Conservation (phyloP, 2,797 vertebrate species). For the Hypotaenidia philippensis region DNA sequence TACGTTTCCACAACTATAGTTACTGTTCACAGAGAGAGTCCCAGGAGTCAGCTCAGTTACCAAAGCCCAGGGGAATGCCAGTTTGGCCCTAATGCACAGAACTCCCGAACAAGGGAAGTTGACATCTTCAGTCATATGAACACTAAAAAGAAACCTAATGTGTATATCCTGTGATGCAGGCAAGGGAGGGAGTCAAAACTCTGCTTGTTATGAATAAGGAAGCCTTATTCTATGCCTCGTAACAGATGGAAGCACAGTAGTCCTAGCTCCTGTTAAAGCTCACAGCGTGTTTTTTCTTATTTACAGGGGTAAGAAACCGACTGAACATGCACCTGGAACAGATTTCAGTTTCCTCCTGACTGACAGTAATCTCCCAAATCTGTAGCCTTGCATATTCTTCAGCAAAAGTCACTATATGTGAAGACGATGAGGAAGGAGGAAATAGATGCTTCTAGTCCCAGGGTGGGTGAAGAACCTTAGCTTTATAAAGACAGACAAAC, state of each 20-base stretch:
- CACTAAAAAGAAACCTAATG: background rate
- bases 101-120: background rate
- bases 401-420: background rate
- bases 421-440: background rate
- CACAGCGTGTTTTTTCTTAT: conserved; percentile 23
- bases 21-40: background rate
- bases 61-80: background rate
- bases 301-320: conserved; percentile 81
- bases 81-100: background rate
- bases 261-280: background rate
- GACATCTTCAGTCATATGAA: background rate
- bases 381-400: conserved; percentile 28
- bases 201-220: background rate
- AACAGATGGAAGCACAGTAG: background rate
- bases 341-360: conserved; percentile 88
- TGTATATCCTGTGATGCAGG: fast-evolving
- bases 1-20: background rate
- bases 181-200: background rate
- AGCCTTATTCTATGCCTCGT: background rate
- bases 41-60: background rate
- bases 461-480: background rate
- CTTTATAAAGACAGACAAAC: background rate
- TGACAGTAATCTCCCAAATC: conserved; percentile 13
- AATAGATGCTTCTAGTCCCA: background rate
- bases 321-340: conserved; percentile 84